Base-by-base conservation (phyloP, 2,888 invertebrate genomes). In the Drosophila nr. perissopoda region DNA sequence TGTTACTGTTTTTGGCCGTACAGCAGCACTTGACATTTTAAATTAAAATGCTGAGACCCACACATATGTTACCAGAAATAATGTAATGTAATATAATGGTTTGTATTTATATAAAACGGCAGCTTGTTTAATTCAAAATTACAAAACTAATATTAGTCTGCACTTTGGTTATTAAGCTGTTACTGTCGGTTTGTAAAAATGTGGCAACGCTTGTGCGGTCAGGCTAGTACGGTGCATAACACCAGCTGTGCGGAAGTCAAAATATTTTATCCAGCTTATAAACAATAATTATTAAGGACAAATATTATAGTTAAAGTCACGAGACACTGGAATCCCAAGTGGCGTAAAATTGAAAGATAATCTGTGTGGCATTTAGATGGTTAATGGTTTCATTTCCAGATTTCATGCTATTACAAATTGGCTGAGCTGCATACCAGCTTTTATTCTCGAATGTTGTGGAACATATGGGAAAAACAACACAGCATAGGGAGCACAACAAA, bases 371-470 rank as follows among this genome's bases (percentile, higher is more conserved):
- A 31, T 29, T 56, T 27, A n/a, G 13, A 29, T 29, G 7, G n/a
- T 13, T 7, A 40, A n/a, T 45, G n/a, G 3, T 21, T 13, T n/a
- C 5, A 40, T 56, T 27, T 18, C 18, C 10, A 27, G 10, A 79
- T 16, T 38, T 34, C 16, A 38, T 57, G 34, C 29, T 31, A 64
- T 34, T 58, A 62, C 51, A 64, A 61, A 57, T 31, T 67, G n/a
- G 7, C n/a, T 38, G 58, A 77, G 53, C 81, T 56, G 73, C 78
- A n/a, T 78, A 73, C 48, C 33, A 10, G 7, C 36, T 16, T 60
- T 72, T 76, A 69, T 79, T 80, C 80, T 80, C 80, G 80, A 82
- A 80, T 56, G 57, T 82, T 80, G 72, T 80, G 73, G 80, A 82
- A 80, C 69, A 62, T 71, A 80, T 61, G 75, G 31, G 49, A 63